Conservation (phyloP, 2,797 vertebrate species). For the Bufotes viridis region DNA sequence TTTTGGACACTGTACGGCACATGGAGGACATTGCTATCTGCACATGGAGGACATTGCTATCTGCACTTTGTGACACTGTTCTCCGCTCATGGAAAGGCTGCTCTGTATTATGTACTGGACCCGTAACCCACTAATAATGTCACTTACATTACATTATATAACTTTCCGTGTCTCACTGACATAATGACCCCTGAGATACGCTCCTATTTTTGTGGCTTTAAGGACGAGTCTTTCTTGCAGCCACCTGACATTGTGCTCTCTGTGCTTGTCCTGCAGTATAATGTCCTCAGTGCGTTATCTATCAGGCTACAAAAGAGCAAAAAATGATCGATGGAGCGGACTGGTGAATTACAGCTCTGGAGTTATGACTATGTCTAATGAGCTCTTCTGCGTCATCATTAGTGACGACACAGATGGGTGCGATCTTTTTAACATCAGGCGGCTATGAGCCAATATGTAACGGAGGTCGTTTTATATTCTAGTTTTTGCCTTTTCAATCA, state of each 20-base stretch:
- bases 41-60: too few relatives aligned
- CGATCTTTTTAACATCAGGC: not conserved
- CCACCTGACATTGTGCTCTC: slow-evolving; percentile 49
- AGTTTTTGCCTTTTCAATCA: not conserved
- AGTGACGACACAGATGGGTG: slow-evolving; percentile 57
- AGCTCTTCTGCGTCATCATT: slow-evolving; percentile 54
- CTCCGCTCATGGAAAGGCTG: too few relatives aligned
- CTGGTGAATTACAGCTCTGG: not conserved
- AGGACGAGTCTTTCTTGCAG: slow-evolving; percentile 23
- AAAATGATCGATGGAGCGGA: not conserved
- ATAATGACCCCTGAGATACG: slow-evolving; percentile 45
- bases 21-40: too few relatives aligned
- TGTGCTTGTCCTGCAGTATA: not conserved
- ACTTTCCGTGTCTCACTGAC: too few relatives aligned
- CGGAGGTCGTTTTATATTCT: not conserved
- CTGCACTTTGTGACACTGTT: too few relatives aligned
- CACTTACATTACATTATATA: too few relatives aligned
- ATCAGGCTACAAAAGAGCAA: not conserved
- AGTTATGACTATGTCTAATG: slow-evolving; percentile 30
- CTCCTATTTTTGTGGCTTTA: slow-evolving; percentile 62
- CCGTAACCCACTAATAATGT: too few relatives aligned
- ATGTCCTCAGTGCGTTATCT: not conserved
- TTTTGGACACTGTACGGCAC: too few relatives aligned
- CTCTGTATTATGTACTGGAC: too few relatives aligned
- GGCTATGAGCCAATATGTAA: slow-evolving; percentile 58